Base-by-base conservation (phyloP, 2,113 vertebrate genomes). In the Cyprinodon brontotheroides region DNA sequence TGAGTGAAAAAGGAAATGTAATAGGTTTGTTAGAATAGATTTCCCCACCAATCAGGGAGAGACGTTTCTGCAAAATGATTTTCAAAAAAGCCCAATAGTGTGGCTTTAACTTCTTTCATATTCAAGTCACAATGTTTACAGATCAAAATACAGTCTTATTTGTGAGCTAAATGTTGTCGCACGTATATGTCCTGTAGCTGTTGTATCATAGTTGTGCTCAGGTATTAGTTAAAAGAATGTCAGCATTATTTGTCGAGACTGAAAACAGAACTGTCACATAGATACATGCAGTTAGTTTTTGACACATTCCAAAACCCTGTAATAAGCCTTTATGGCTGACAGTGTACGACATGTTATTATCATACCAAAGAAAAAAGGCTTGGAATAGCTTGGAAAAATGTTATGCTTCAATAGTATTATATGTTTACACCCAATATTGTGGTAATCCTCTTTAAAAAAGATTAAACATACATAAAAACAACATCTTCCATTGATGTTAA, bases 81-180 rank as follows among this genome's bases (percentile, higher is more conserved):
- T 86, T 73, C 71, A 82, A 47, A 85, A 76, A 88, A 74, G 79
- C 89, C 70, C 85, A 89, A 78, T 89, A 80, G 86, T 90, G 78
- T 92, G 94, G 93, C 93, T 94, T 88, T 88, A 29, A 90, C 86
- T 60, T 82, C 85, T 80, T 92, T 71, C 75, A 79, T 89, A 85
- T 57, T 41, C 74, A 83, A 88, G 92, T 94, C 91, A 91, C 70
- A 89, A 89, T 94, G 94, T 95, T 94, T 95, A 94, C 93, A 94
- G 70, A 80, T 84, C 80, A 84, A 62, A 89, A 82, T 81, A 81
- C 81, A 79, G 90, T 90, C 39, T 81, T 84, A 77, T 91, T 85
- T 29, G 75, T 91, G 92, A 92, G 88, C 82, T 91, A 82, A 72
- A 72, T 84, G 66, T 85, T 87, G 63, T 87, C 15, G 72, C 74